phyloP scores from a whole-genome alignment of 2,888 invertebrate genomes.

The Napeogenes sylphis region DNA sequence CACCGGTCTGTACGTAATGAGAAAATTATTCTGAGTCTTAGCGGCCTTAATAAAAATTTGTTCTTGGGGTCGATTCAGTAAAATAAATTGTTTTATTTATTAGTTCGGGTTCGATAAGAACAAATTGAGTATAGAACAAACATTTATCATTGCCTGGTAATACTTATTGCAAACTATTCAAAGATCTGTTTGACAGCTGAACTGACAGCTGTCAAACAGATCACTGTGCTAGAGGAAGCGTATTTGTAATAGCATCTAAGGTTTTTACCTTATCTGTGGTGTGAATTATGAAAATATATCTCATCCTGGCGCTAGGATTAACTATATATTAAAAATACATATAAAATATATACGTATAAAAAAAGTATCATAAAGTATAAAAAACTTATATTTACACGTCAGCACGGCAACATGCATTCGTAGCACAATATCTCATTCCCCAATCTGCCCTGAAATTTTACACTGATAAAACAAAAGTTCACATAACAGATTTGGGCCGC shows the following conservation, averaged over 20 bases:
- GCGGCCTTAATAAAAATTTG: slow-evolving; percentile 73
- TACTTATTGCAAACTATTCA: too few relatives aligned
- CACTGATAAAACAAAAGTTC: slow-evolving; percentile 42
- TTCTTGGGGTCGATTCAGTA: slow-evolving; percentile 53
- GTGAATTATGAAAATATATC: too few relatives aligned
- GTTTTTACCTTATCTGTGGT: too few relatives aligned
- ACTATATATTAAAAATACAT: too few relatives aligned
- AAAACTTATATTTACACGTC: too few relatives aligned
- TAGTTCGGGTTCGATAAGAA: slow-evolving; percentile 28
- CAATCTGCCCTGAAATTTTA: slow-evolving; percentile 41
- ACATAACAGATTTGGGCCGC: slow-evolving; percentile 38
- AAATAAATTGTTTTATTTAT: slow-evolving; percentile 46
- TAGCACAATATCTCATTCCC: slow-evolving; percentile 24
- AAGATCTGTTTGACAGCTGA: too few relatives aligned
- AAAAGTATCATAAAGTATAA: too few relatives aligned
- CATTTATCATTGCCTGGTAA: background rate
- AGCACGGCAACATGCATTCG: background rate
- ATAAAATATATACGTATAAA: too few relatives aligned
- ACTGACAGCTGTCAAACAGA: too few relatives aligned
- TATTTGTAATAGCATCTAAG: too few relatives aligned
- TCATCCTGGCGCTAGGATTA: too few relatives aligned
- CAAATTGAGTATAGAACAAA: slow-evolving; percentile 20
- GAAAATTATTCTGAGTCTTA: slow-evolving; percentile 74
- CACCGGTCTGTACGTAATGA: slow-evolving; percentile 52
- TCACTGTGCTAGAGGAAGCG: too few relatives aligned